A percentile compares a stretch with the other conserved stretches of the same genome.
Conservation (phyloP, 2,888 invertebrate genomes). For the Drosophila testacea region DNA sequence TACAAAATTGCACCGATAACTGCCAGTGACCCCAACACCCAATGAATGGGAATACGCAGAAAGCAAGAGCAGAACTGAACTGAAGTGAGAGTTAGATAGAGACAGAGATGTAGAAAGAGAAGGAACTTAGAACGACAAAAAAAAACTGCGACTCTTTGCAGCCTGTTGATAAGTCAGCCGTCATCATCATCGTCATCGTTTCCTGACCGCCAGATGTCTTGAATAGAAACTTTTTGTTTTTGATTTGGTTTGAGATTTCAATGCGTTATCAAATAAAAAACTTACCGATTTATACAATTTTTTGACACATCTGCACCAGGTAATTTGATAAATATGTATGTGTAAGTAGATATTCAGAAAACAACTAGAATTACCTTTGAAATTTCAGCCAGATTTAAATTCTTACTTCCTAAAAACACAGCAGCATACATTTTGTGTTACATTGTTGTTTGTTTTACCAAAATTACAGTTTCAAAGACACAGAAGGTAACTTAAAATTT, state of each 20-base stretch:
- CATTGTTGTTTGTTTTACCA: neutral
- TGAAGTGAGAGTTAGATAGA: neutral
- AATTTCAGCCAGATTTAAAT: neutral
- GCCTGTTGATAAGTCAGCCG: conserved; percentile 48
- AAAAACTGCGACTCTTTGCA: conserved; percentile 17
- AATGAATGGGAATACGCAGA: conserved; percentile 41
- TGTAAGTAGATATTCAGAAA: neutral
- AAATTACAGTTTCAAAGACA: neutral
- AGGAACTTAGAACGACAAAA: neutral
- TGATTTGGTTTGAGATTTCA: neutral
- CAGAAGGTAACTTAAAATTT: neutral
- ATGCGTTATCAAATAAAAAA: no score
- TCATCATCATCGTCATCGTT: conserved; percentile 35
- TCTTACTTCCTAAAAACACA: neutral
- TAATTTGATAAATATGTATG: neutral
- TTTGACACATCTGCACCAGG: neutral
- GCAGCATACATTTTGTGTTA: neutral
- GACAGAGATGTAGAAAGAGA: neutral
- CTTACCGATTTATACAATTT: no score
- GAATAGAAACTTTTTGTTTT: conserved; percentile 12
- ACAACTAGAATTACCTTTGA: neutral
- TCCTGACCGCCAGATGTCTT: conserved; percentile 37
- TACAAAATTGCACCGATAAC: conserved; percentile 84
- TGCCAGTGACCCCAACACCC: conserved; percentile 78
- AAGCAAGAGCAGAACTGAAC: conserved; percentile 12